Base-by-base conservation (phyloP, 2,797 vertebrate species). In the Rousettus madagascariensis region DNA sequence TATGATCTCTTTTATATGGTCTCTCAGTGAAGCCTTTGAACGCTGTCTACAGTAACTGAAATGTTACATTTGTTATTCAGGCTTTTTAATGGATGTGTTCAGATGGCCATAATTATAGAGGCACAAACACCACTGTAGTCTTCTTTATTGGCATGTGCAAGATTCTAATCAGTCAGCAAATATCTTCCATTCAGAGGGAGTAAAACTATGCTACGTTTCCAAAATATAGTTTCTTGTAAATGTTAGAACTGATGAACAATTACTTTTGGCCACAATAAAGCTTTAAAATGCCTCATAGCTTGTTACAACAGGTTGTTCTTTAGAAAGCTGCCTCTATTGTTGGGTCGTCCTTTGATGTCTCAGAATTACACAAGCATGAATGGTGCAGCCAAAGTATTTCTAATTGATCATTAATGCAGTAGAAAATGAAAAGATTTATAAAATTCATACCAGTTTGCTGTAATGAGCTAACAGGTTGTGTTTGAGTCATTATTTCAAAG, bases 131-230 rank as follows among this genome's bases (percentile, higher is more conserved):
- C 59, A 61, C 15, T 0, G 1, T 11, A 51, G n/a, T 82, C 26
- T 91, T 75, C 63, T 96, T 94, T 95, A 94, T 51, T 94, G 84
- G 93, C 92, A 90, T 80, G 28, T 5, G 38, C 36, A 68, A 46
- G 49, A 87, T 63, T 94, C 66, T 84, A 86, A n/a, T 80, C 80
- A 41, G 88, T 94, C 94, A 97, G 95, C 94, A 97, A 71, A 85
- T 80, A 63, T 91, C 90, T 72, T 89, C 57, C 68, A 46, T 41
- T 46, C 95, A 94, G 53, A 89, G 79, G 74, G 84, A 97, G 26
- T 55, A 51, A 89, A 75, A 15, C 55, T 75, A 88, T 49, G 83
- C 15, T n/a, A 2, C 4, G 19, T 95, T 97, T 97, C 82, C 63
- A 93, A 96, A 91, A 86, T 86, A 12, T 15, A 72, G 86, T 30